These are phyloP conservation scores for Cryptophagus acutangulus DNA, from an alignment of 2,888 invertebrate genomes.

Conservation along the genomic window DNA sequence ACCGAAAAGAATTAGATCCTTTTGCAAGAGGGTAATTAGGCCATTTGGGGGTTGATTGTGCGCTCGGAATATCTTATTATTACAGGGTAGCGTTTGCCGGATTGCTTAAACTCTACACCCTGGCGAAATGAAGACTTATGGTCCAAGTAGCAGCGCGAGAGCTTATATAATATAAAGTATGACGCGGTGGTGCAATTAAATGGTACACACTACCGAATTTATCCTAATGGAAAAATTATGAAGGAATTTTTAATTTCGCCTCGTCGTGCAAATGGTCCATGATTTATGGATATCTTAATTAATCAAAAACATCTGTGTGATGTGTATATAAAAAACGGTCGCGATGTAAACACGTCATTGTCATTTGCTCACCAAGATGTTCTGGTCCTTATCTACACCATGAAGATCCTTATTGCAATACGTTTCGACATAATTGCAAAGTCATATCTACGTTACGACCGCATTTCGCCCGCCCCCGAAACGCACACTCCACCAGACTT, in stretches of 20 bases:
- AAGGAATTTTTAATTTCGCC: constrained; percentile 41
- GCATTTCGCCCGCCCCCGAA: constrained; percentile 10
- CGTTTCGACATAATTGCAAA: constrained; percentile 27
- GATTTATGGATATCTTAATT: constrained; percentile 42
- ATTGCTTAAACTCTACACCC: too few species aligned
- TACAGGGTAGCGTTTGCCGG: too few species aligned
- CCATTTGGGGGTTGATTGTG: constrained; percentile 10
- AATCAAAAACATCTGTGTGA: constrained; percentile 35
- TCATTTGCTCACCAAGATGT: neutral
- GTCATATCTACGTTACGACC: constrained; percentile 26
- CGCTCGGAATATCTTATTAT: constrained; percentile 25
- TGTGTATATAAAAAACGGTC: too few species aligned
- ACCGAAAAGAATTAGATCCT: constrained; percentile 33
- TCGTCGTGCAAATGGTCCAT: constrained; percentile 33
- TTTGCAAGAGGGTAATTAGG: constrained; percentile 18
- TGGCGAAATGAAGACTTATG: constrained; percentile 11
- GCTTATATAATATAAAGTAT: too few species aligned
- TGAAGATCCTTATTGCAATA: constrained; percentile 13
- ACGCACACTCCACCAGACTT: constrained; percentile 26
- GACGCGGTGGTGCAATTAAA: constrained; percentile 22
- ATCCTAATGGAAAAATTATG: constrained; percentile 36
- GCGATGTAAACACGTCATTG: too few species aligned
- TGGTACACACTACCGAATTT: constrained; percentile 27
- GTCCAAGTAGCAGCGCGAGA: too few species aligned
- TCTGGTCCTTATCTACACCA: neutral